Evolutionary conservation across 2,113 vertebrate genomes (phyloP), one percentile per base, ranked within the genome.

Genomic region (Phrynocephalus versicolor): DNA sequence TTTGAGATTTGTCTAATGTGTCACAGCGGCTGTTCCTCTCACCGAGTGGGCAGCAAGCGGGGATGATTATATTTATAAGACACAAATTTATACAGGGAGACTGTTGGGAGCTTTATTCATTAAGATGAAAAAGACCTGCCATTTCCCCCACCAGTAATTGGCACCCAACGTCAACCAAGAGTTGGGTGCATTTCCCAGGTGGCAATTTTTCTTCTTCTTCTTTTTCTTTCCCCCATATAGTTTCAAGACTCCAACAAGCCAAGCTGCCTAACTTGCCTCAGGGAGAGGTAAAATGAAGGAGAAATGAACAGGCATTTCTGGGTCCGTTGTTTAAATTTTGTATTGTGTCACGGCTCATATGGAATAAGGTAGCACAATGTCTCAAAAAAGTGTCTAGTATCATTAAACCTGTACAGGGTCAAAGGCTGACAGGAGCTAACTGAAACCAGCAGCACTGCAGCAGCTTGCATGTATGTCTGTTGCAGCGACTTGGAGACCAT

Each of bases 71-170:
- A 85, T 88, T 81, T 89, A 77, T 81, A 77, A 92, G 23, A 70
- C 55, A 85, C 16, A 88, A 90, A 88, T 64, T 39, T 65, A 41
- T 78, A 82, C 72, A 84, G 74, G 25, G 87, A 92, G 37, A 65
- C 64, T 88, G 69, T 30, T 89, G 87, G 79, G 87, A 89, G 87
- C 39, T 83, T 89, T 78, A 82, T 82, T 83, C 83, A 84, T 89
- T 87, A 89, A 65, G 86, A 88, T 3, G 35, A 89, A 88, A 84
- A 76, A 82, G 60, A 1, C 71, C 85, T 87, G 39, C 30, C 87
- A 89, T 85, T 75, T 85, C 86, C 87, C 87, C 79, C 86, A 88
- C 30, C 78, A 87, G 85, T 84, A 92, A 90, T 0, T 86, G 83
- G 23, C 81, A 90, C 51, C 87, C 83, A 85, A 57, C 23, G 81